A percentile compares a stretch with the other conserved stretches of the same genome.
Evolutionary conservation across 1,140 invertebrate genomes (phyloP).

Genomic region (Aphelinus certus): DNA sequence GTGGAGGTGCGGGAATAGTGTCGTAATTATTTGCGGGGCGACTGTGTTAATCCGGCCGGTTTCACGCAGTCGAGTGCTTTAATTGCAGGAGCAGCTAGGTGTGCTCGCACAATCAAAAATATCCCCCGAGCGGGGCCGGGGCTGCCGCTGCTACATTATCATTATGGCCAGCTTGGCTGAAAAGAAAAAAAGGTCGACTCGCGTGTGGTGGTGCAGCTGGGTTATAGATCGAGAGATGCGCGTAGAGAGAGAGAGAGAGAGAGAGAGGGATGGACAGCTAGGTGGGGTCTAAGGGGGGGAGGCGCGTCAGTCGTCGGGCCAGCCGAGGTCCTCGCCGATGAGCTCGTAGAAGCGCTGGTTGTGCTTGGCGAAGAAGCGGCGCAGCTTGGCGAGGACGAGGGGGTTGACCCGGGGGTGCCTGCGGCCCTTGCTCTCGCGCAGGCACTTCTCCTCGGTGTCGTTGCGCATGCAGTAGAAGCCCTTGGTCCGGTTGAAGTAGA

Average conservation of each 20-base stretch:
- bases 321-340: conserved; percentile 90
- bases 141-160: no score
- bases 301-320: conserved; percentile 78
- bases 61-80: no score
- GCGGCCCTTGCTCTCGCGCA: conserved; percentile 94
- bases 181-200: no score
- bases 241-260: not conserved
- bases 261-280: not conserved
- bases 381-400: conserved; percentile 84
- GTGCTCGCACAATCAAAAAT: no score
- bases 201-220: no score
- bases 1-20: no score
- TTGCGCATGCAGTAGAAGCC: conserved; percentile 95
- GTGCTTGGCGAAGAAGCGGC: conserved; percentile 93
- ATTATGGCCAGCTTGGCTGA: no score
- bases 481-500: conserved; percentile 97
- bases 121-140: no score
- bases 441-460: conserved; percentile 87
- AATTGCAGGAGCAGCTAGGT: no score
- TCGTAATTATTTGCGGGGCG: no score
- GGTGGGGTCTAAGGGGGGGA: not conserved
- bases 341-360: conserved; percentile 96
- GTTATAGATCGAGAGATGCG: not conserved
- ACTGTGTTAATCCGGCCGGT: no score
- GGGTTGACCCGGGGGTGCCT: conserved; percentile 89